Conservation (phyloP, 1,140 invertebrate genomes). For the Eriocheir sinensis region DNA sequence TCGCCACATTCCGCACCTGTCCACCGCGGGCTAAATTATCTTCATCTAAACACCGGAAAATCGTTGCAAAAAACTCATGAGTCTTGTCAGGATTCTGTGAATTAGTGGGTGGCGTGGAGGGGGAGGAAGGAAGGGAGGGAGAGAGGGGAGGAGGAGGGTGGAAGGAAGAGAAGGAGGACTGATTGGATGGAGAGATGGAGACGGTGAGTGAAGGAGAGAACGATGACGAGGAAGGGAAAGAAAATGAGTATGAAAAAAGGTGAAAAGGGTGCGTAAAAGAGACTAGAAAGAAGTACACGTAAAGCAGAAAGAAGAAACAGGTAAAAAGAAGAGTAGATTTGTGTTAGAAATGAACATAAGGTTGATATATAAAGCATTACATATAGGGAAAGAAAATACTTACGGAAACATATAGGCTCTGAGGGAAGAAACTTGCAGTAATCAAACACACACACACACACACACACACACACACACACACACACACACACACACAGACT, state of each 20-base stretch:
- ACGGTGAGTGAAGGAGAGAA: neutral
- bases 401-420: no score
- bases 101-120: neutral
- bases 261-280: neutral
- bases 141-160: neutral
- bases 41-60: constrained; percentile 25
- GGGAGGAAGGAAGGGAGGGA: neutral
- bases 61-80: constrained; percentile 43
- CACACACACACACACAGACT: constrained; percentile 60
- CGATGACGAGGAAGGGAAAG: neutral
- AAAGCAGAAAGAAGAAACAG: neutral
- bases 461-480: constrained; percentile 52
- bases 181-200: no score
- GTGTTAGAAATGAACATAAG: neutral
- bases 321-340: neutral
- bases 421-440: neutral
- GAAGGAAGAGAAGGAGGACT: neutral
- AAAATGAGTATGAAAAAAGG: neutral
- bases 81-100: constrained; percentile 58
- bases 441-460: neutral
- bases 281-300: neutral
- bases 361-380: neutral
- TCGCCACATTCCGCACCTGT: constrained; percentile 56
- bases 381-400: neutral
- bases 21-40: constrained; percentile 41